Percentiles rank a stretch among this genome's conserved stretches.
These are phyloP conservation scores for Leptinotarsa lineolata DNA, from an alignment of 1,140 invertebrate species.

Conservation along the genomic window DNA sequence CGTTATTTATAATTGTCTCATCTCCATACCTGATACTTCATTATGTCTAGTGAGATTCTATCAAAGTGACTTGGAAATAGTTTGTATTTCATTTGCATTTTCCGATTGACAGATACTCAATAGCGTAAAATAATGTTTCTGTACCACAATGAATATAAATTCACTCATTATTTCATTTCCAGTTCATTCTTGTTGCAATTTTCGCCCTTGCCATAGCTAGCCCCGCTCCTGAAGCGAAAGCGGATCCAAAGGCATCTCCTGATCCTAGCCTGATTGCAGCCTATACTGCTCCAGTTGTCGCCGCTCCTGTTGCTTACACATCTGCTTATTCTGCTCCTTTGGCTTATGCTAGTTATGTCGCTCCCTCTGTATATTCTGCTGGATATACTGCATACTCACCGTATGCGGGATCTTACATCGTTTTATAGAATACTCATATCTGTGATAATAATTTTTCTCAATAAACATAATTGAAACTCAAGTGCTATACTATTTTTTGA, in stretches of 20 bases:
- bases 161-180: not conserved
- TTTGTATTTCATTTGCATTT: too few relatives aligned
- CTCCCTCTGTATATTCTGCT: constrained; percentile 32
- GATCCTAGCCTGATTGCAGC: not conserved
- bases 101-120: too few relatives aligned
- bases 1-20: too few relatives aligned
- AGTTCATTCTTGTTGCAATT: constrained; percentile 1
- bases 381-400: constrained; percentile 34
- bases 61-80: too few relatives aligned
- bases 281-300: constrained; percentile 7
- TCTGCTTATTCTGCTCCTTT: constrained; percentile 11
- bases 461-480: not conserved
- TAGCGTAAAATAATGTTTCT: not conserved
- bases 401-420: constrained; percentile 20
- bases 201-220: not conserved
- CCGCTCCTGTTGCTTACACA: constrained; percentile 6
- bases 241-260: not conserved
- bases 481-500: too few relatives aligned
- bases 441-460: not conserved
- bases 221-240: constrained; percentile 4
- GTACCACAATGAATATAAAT: not conserved
- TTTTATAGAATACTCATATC: constrained; percentile 13
- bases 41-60: too few relatives aligned
- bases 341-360: constrained; percentile 14
- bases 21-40: too few relatives aligned